Conservation (phyloP, 2,113 vertebrate genomes). For the Cottus gobio region DNA sequence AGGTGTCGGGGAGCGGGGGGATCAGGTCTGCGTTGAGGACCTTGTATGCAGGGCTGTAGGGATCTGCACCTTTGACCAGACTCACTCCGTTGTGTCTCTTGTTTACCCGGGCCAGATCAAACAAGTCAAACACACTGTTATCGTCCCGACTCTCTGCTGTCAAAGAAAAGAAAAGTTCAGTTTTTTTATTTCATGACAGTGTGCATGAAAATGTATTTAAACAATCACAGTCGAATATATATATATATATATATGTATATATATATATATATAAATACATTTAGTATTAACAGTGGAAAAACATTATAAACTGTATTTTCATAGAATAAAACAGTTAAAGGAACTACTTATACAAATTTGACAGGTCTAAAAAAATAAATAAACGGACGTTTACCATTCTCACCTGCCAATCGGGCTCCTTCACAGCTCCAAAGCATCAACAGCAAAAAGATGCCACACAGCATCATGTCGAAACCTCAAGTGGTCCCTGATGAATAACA, state of each 20-base stretch:
- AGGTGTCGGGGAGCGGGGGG: slow-evolving; percentile 88
- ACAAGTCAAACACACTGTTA: slow-evolving; percentile 93
- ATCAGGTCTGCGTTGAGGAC: slow-evolving; percentile 93
- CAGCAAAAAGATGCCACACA: slow-evolving; percentile 83
- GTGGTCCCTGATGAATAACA: slow-evolving; percentile 40
- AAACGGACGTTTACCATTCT: slow-evolving; percentile 59
- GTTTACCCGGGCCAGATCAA: slow-evolving; percentile 86
- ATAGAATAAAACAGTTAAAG: background rate
- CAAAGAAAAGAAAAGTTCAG: slow-evolving; percentile 36
- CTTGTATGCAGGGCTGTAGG: slow-evolving; percentile 93
- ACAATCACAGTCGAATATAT: background rate
- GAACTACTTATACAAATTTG: background rate
- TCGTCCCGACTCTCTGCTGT: slow-evolving; percentile 90
- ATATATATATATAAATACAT: background rate
- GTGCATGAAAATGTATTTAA: slow-evolving; percentile 1
- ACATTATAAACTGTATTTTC: background rate
- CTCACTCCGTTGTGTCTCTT: slow-evolving; percentile 88
- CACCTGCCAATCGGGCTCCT: slow-evolving; percentile 88
- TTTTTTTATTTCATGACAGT: slow-evolving; percentile 6
- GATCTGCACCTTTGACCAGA: slow-evolving; percentile 91
- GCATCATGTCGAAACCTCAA: slow-evolving; percentile 83
- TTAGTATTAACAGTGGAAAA: background rate
- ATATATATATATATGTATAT: background rate
- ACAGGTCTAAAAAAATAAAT: background rate
- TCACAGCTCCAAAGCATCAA: slow-evolving; percentile 81